Evolutionary conservation across 2,113 vertebrate genomes (phyloP), one percentile per base, ranked within the genome.

Genomic region (Sinocyclocheilus anophthalmus): DNA sequence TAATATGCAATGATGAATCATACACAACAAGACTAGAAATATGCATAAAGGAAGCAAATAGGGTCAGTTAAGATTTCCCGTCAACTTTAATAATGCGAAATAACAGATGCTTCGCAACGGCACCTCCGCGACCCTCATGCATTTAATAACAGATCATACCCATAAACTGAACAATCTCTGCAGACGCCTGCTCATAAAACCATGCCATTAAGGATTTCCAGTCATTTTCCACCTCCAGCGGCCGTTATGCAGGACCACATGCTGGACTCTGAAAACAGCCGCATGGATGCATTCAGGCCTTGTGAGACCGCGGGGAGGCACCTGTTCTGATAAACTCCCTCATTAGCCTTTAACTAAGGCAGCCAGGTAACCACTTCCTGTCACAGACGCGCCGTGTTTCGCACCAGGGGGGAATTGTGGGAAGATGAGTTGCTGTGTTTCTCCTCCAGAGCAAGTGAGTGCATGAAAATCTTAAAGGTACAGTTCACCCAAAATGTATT

Each of bases 351-450:
- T 42, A 87, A 87, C 53, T 18, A 86, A 61, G 39, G 63, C 67
- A 76, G 85, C 79, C 87, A 87, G 87, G 81, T 89, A 88, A 87
- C 84, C 18, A 87, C 78, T 86, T 91, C 85, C 88, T 86, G 86
- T 84, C 30, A 48, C n/a, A 26, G 13, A 84, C 76, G 9, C 7
- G 45, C 75, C 70, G 70, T 63, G 14, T 30, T 70, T 84, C 69
- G 78, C 86, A 73, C 67, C 57, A 81, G 67, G 69, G 59, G 83
- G 37, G 77, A 81, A 79, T 76, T 81, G 77, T 87, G 86, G 77
- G 82, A 86, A 86, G 80, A 84, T 42, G 76, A 88, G 82, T 13
- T 45, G 59, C 22, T 65, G 50, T 14, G 37, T 80, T 88, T 84
- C 6, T 53, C 70, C 79, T 75, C 85, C 45, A 48, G 45, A 48